Evolutionary conservation across 2,888 invertebrate genomes (phyloP), one percentile per base, ranked within the genome.

Genomic region (Dione juno): DNA sequence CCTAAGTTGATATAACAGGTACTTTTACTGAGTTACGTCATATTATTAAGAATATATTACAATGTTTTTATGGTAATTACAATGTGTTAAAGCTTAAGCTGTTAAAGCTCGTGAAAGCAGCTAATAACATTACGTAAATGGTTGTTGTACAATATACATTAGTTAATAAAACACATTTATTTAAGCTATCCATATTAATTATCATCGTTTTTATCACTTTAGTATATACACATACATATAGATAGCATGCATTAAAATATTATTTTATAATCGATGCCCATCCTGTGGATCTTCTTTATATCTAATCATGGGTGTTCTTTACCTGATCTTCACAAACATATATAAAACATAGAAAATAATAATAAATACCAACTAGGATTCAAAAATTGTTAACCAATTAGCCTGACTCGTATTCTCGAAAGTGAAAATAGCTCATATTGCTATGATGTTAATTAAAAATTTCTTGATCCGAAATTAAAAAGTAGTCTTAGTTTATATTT

Each of bases 401-500:
- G n/a, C n/a, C n/a, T n/a, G n/a, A n/a, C 7, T 43, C 14, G 9
- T 13, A 0, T 43, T 21, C 21, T n/a, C 1, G 1, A 43, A 16
- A 37, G n/a, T 37, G 14, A 63, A 45, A 64, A 19, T 40, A 16
- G 37, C 13, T 16, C 13, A 14, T 14, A 14, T 50, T 35, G 8
- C 35, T 19, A 8, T 50, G 64, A 50, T 50, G 50, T 48, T 50
- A 37, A 40, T 50, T 35, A 16, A 50, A 35, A 37, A 64, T 35
- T 35, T 10, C 21, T 66, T 54, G 28, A 66, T 66, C 28, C 28
- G 13, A 53, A 54, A 35, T 66, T 66, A 21, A 41, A 45, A 43
- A 45, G 40, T 41, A 6, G 41, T 53, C n/a, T 53, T 65, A 14
- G 1, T 67, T 40, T 63, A 21, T 45, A 21, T 48, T 54, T 53